Percentiles rank a stretch among this genome's conserved stretches.
phyloP scores from a whole-genome alignment of 2,888 invertebrate genomes.

The Agrotis exclamationis region DNA sequence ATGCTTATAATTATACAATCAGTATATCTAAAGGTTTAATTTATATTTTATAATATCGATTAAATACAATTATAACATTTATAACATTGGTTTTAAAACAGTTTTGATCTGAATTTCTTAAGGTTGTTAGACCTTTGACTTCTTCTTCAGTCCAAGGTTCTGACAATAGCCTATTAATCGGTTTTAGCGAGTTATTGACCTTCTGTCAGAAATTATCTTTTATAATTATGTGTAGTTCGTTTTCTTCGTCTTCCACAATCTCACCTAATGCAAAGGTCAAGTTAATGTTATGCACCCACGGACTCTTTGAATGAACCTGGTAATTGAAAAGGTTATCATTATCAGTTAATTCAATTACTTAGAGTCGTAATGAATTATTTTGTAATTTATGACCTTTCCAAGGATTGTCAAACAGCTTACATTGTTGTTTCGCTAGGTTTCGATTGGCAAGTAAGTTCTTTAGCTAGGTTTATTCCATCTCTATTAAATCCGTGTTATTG shows the following conservation, averaged over 20 bases:
- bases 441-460: not conserved
- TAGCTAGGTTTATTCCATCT: not conserved
- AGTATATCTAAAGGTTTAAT: too few relatives aligned
- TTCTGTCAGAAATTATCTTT: too few relatives aligned
- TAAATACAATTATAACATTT: too few relatives aligned
- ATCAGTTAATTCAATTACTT: slow-evolving; percentile 13
- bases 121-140: too few relatives aligned
- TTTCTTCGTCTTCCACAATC: not conserved
- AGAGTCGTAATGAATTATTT: slow-evolving; percentile 4
- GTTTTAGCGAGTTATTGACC: too few relatives aligned
- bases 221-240: not conserved
- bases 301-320: slow-evolving; percentile 5
- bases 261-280: not conserved
- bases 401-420: too few relatives aligned
- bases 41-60: too few relatives aligned
- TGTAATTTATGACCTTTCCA: not conserved
- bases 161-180: too few relatives aligned
- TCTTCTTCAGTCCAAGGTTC: too few relatives aligned
- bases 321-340: slow-evolving; percentile 35
- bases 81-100: too few relatives aligned
- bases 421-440: not conserved
- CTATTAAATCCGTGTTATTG: not conserved
- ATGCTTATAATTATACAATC: too few relatives aligned
- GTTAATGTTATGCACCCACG: not conserved
- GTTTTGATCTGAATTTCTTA: too few relatives aligned